phyloP scores from a whole-genome alignment of 2,113 vertebrate species.

The Cheirogaleus medius region DNA sequence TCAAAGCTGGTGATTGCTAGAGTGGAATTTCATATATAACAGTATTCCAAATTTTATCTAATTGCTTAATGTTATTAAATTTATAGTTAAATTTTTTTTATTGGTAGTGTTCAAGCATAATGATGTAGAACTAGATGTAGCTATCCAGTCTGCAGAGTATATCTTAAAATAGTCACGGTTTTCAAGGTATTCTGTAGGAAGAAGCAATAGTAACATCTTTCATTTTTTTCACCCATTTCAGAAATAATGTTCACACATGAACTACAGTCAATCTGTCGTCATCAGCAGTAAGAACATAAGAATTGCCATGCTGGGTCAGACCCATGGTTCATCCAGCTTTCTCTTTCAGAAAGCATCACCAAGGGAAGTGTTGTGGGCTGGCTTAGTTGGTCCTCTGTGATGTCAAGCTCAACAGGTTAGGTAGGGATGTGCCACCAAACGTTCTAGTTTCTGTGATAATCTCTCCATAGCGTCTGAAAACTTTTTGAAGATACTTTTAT shows the following conservation, averaged over 20 bases:
- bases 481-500: not conserved
- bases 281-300: slow-evolving; percentile 43
- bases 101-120: not conserved
- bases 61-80: not conserved
- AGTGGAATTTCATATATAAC: not conserved
- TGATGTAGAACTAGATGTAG: not conserved
- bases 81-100: not conserved
- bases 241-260: slow-evolving; percentile 42
- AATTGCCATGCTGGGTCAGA: slow-evolving; percentile 39
- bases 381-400: slow-evolving; percentile 46
- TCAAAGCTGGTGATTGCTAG: not conserved
- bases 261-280: slow-evolving; percentile 18
- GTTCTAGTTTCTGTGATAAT: slow-evolving; percentile 28
- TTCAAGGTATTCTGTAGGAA: not conserved
- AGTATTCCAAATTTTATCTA: not conserved
- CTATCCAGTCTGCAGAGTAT: not conserved
- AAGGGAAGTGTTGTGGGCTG: slow-evolving; percentile 40
- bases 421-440: slow-evolving; percentile 11
- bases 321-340: slow-evolving; percentile 42
- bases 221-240: slow-evolving; percentile 61
- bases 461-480: not conserved
- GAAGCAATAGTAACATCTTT: slow-evolving; percentile 53
- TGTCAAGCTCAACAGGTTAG: slow-evolving; percentile 37
- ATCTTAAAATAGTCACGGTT: slow-evolving; percentile 16
- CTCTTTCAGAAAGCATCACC: slow-evolving; percentile 62